phyloP scores from a whole-genome alignment of 2,888 invertebrate genomes.

The Steinernema carpocapsae region DNA sequence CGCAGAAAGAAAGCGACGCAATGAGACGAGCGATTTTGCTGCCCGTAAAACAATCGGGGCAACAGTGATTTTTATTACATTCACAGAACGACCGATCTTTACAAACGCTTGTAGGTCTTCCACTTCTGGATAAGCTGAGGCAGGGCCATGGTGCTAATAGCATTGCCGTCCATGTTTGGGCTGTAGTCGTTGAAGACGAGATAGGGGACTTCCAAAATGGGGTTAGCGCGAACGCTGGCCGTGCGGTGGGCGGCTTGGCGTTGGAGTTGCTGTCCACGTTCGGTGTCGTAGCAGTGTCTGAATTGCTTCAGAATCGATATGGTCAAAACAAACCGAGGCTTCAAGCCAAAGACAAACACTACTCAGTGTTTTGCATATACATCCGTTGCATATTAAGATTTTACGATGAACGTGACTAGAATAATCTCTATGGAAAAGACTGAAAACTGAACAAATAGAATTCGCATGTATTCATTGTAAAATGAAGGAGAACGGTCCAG shows the following conservation, averaged over 20 bases:
- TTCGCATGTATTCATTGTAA: no score
- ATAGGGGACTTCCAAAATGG: conserved; percentile 67
- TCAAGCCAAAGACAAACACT: no score
- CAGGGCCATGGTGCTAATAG: conserved; percentile 61
- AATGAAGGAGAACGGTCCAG: no score
- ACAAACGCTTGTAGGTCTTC: conserved; percentile 41
- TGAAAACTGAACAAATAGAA: no score
- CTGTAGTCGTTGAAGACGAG: conserved; percentile 67
- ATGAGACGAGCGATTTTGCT: no score
- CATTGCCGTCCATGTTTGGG: conserved; percentile 64
- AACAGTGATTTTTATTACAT: conserved; percentile 16
- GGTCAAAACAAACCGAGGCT: background rate
- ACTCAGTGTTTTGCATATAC: no score
- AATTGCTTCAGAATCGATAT: conserved; percentile 5
- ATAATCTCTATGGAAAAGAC: no score
- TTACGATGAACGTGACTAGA: no score
- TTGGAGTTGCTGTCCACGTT: conserved; percentile 63
- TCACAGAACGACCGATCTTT: background rate
- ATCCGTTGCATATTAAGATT: no score
- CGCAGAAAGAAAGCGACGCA: no score
- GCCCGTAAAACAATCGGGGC: no score
- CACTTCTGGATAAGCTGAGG: conserved; percentile 65
- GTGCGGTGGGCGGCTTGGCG: conserved; percentile 66
- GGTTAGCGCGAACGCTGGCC: conserved; percentile 60
- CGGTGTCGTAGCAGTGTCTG: conserved; percentile 64